Conservation (phyloP, 2,888 invertebrate species). For the Clunio marinus region DNA sequence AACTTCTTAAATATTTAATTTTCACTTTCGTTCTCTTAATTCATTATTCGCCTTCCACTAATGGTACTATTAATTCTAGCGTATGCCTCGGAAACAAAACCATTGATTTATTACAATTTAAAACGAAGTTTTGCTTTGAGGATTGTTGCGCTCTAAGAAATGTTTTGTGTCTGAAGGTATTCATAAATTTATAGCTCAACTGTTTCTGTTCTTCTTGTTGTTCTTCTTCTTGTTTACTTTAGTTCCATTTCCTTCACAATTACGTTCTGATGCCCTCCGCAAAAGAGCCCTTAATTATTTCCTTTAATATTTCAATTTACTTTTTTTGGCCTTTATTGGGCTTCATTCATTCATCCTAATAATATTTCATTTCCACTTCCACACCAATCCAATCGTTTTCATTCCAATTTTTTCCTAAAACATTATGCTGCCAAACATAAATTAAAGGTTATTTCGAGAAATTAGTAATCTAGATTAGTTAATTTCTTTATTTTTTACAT, state of each 20-base stretch:
- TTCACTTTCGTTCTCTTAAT: background rate
- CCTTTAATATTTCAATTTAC: background rate
- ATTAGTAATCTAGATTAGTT: slow-evolving; percentile 13
- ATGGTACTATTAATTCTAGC: background rate
- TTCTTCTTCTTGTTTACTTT: too few species aligned
- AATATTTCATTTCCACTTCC: background rate
- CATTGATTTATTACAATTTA: slow-evolving; percentile 2
- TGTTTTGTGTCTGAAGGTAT: background rate
- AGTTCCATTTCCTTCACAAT: too few species aligned
- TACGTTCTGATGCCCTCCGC: background rate
- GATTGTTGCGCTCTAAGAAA: background rate
- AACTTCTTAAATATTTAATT: background rate
- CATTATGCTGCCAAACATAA: slow-evolving; percentile 2
- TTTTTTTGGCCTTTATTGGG: too few species aligned
- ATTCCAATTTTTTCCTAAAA: background rate
- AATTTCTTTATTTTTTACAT: slow-evolving; percentile 9
- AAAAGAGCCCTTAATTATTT: background rate
- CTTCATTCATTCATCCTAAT: background rate
- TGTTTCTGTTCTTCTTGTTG: too few species aligned
- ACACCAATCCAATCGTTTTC: background rate
- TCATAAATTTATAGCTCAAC: background rate
- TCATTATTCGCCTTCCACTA: background rate
- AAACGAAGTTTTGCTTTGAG: background rate
- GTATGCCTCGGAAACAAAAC: background rate
- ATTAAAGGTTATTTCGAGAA: background rate